Conservation (phyloP, 2,797 vertebrate species). For the Petrocephalus sullivani region DNA sequence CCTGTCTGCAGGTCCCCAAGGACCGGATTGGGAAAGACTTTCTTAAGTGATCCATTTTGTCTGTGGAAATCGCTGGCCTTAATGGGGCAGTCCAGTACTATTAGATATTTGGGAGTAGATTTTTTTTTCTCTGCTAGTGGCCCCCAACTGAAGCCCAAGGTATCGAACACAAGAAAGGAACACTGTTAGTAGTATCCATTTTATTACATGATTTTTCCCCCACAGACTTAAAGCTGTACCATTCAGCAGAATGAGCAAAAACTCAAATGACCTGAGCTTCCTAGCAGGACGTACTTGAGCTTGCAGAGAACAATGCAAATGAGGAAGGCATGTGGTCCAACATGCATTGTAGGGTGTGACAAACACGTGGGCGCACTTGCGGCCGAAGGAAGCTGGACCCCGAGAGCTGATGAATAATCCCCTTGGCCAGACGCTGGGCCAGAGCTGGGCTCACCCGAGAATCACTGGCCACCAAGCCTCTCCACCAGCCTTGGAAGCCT, state of each 20-base stretch:
- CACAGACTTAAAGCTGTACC: background rate
- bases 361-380: background rate
- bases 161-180: background rate
- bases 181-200: background rate
- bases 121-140: background rate
- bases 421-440: background rate
- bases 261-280: background rate
- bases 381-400: background rate
- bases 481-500: background rate
- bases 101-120: background rate
- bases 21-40: background rate
- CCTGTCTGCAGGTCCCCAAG: background rate
- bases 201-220: background rate
- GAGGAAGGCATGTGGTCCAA: background rate
- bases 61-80: background rate
- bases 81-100: background rate
- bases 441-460: background rate
- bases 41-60: background rate
- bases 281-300: background rate
- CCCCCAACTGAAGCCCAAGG: background rate
- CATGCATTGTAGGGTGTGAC: background rate
- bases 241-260: background rate
- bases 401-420: background rate
- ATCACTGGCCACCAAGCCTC: background rate
- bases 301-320: background rate